Evolutionary conservation across 2,797 vertebrate genomes (phyloP), one percentile per base, ranked within the genome.

Genomic region (Bradypodion ventrale): DNA sequence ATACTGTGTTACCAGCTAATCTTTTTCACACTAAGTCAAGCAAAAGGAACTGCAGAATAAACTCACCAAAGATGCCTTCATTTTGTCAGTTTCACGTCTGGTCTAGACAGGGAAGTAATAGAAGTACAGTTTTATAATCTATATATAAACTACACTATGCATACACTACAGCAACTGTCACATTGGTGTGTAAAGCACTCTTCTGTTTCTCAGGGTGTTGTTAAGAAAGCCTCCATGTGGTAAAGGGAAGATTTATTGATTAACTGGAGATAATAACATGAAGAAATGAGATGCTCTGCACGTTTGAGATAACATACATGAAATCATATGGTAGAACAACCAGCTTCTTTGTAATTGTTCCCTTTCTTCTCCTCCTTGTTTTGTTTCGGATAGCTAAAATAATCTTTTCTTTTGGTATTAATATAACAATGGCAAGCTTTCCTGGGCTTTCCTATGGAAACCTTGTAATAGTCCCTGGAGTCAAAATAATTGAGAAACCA

Each of bases 301-400:
- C 40, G 23, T 52, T 82, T 87, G 40, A n/a, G 32, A 68, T 9
- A 83, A 29, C 12, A 42, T 83, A 82, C 75, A 52, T 89, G 82
- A 91, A 90, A 88, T 25, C 84, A 87, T 79, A 25, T 70, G 23
- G n/a, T 27, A 80, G 65, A 85, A 80, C 40, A 88, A 69, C 0
- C 7, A 63, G 83, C 69, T 42, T 75, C 60, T 79, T 63, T 74
- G 78, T 5, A 63, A 19, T 7, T 27, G 49, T 49, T 75, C 2
- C 0, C 0, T 78, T 73, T 3, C 0, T 0, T 74, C 59, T 78
- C 42, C 76, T 84, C 27, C 6, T n/a, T 52, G 46, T 15, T 84
- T 90, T 87, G 56, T 73, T 87, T 83, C 59, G 83, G 42, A 73
- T 81, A 49, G 74, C 78, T 78, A 78, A 93, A 91, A 85, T 66